A percentile compares a stretch with the other conserved stretches of the same genome.
These are phyloP conservation scores for Drosophila ezoana DNA, from an alignment of 2,888 invertebrate genomes.

Conservation along the genomic window DNA sequence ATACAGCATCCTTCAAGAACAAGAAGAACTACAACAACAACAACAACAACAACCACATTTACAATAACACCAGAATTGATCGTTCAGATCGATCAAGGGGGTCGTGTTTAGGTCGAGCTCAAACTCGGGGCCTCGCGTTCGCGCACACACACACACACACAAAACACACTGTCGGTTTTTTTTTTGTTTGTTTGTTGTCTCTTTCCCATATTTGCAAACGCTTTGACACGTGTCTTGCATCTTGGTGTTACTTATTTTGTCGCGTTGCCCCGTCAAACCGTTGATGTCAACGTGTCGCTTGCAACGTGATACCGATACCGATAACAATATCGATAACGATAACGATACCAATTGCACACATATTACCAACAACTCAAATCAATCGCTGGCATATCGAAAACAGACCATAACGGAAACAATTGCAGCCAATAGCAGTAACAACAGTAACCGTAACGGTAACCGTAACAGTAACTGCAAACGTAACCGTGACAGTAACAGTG, in stretches of 20 bases:
- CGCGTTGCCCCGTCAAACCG: slow-evolving; percentile 5
- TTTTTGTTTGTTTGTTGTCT: not conserved
- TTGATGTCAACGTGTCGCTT: not conserved
- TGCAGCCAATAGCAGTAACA: slow-evolving; percentile 13
- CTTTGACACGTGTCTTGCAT: slow-evolving; percentile 1
- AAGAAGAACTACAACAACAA: not conserved
- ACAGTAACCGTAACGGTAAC: slow-evolving; percentile 2
- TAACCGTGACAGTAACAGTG: not conserved
- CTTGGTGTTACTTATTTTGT: not conserved
- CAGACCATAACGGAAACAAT: slow-evolving; percentile 26
- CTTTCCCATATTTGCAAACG: slow-evolving; percentile 8
- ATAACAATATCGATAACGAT: slow-evolving; percentile 1
- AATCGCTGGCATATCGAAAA: slow-evolving; percentile 6
- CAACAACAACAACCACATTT: not conserved
- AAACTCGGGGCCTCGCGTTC: not conserved
- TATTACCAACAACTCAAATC: not conserved
- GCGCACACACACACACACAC: not conserved
- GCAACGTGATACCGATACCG: slow-evolving; percentile 6
- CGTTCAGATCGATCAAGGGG: not conserved
- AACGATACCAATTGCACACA: not conserved
- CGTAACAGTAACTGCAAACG: slow-evolving; percentile 8
- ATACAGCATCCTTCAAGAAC: not conserved
- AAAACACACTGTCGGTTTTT: not conserved
- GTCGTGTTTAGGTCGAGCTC: not conserved
- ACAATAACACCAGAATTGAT: slow-evolving; percentile 7